Percentiles rank a stretch among this genome's conserved stretches.
Conservation (phyloP, 2,888 invertebrate species). For the Chymomyza caudatula region DNA sequence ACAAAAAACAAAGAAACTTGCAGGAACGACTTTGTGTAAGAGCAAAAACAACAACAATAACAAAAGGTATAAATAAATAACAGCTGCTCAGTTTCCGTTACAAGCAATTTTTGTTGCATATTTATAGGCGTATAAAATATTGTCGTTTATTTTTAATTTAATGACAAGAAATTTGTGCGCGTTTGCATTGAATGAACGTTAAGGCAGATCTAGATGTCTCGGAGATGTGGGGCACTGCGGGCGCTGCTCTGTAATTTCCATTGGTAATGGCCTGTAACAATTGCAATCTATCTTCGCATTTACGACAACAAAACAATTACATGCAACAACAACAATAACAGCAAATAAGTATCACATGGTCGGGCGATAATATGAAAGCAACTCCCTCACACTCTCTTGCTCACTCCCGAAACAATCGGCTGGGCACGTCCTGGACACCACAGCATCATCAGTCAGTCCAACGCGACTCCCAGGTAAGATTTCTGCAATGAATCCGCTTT, state of each 20-base stretch:
- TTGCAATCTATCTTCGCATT: slow-evolving; percentile 71
- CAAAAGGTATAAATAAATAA: slow-evolving; percentile 42
- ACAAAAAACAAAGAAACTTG: slow-evolving; percentile 18
- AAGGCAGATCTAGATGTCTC: slow-evolving; percentile 4
- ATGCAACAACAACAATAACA: slow-evolving; percentile 14
- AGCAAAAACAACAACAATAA: not conserved
- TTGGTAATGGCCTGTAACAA: slow-evolving; percentile 69
- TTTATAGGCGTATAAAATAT: slow-evolving; percentile 73
- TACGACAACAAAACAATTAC: slow-evolving; percentile 73
- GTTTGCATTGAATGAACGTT: slow-evolving; percentile 9
- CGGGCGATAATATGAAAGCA: slow-evolving; percentile 7
- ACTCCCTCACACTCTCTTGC: not conserved
- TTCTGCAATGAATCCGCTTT: not conserved
- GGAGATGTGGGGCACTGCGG: not conserved
- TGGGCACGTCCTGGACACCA: slow-evolving; percentile 43
- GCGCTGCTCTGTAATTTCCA: slow-evolving; percentile 37
- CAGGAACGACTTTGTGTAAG: slow-evolving; percentile 42
- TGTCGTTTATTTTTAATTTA: slow-evolving; percentile 73
- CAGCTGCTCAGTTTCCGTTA: slow-evolving; percentile 57
- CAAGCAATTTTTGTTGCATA: slow-evolving; percentile 52
- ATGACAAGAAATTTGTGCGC: slow-evolving; percentile 64
- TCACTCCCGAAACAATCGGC: not conserved
- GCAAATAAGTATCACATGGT: slow-evolving; percentile 61
- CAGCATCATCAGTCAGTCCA: slow-evolving; percentile 50
- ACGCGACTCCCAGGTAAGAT: not conserved